phyloP scores from a whole-genome alignment of 2,888 invertebrate species.

The Netelia melanura region DNA sequence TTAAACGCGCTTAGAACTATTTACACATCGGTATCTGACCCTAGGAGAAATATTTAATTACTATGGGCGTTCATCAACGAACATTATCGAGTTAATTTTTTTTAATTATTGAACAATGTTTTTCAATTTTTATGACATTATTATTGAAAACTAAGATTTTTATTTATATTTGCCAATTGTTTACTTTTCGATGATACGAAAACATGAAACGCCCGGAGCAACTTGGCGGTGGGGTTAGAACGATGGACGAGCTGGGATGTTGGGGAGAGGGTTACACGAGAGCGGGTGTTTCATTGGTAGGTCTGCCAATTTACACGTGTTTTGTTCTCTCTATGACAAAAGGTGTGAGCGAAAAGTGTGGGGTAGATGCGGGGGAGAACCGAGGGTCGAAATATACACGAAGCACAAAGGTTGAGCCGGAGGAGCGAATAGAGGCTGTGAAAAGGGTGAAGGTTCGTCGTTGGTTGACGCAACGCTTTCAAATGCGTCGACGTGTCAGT shows the following conservation, averaged over 20 bases:
- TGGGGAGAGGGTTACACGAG: constrained; percentile 20
- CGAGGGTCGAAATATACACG: constrained; percentile 51
- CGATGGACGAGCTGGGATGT: constrained; percentile 54
- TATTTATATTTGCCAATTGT: constrained; percentile 20
- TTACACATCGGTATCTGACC: neutral
- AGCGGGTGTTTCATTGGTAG: constrained; percentile 74
- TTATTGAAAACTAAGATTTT: neutral
- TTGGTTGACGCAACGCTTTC: constrained; percentile 68
- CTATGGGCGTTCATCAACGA: neutral
- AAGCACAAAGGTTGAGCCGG: constrained; percentile 71
- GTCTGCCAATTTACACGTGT: constrained; percentile 82
- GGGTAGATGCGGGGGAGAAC: constrained; percentile 67
- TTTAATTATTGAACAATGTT: neutral
- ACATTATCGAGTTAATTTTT: neutral
- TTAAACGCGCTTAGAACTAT: neutral
- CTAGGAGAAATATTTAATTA: neutral
- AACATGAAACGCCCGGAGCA: constrained; percentile 49
- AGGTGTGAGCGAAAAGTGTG: constrained; percentile 79
- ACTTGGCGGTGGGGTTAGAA: constrained; percentile 66
- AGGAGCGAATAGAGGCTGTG: constrained; percentile 53
- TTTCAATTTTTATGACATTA: neutral
- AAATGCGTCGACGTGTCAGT: constrained; percentile 39
- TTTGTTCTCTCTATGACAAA: constrained; percentile 81
- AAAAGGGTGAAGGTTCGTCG: constrained; percentile 54
- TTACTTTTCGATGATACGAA: constrained; percentile 28